phyloP scores from a whole-genome alignment of 2,797 vertebrate genomes.

The Eulemur albifrons region DNA sequence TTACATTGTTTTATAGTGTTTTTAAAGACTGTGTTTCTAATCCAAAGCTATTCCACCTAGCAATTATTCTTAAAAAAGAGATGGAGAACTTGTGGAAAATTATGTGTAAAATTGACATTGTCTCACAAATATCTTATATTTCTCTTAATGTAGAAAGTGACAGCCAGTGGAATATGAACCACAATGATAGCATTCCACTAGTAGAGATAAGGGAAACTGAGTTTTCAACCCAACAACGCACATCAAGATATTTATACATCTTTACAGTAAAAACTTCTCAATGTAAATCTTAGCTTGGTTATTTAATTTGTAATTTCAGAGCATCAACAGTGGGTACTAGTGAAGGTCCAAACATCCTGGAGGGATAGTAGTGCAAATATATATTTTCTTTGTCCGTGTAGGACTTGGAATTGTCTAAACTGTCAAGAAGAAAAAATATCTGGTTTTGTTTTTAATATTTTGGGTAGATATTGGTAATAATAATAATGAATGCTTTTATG shows the following conservation, averaged over 20 bases:
- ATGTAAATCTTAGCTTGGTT: background rate
- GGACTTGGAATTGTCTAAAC: slow-evolving; percentile 29
- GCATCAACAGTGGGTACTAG: background rate
- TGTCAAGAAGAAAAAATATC: slow-evolving; percentile 32
- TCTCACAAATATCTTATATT: slow-evolving; percentile 7
- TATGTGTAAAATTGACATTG: background rate
- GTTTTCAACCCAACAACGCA: background rate
- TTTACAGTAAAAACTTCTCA: background rate
- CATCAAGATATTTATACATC: background rate
- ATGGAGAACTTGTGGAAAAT: background rate
- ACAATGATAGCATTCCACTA: background rate
- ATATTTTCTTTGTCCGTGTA: background rate
- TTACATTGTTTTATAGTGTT: background rate
- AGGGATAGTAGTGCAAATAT: background rate
- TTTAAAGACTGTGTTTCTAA: background rate
- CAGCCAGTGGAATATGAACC: background rate
- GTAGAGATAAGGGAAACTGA: background rate
- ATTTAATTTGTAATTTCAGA: slow-evolving; percentile 11
- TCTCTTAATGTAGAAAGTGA: background rate
- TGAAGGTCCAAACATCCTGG: background rate
- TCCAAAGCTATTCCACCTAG: background rate
- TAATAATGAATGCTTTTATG: background rate
- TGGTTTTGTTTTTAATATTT: slow-evolving; percentile 51
- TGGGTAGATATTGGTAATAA: slow-evolving; percentile 23
- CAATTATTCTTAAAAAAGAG: background rate